Base-by-base conservation (phyloP, 2,113 vertebrate species). In the Cichladusa arquata region DNA sequence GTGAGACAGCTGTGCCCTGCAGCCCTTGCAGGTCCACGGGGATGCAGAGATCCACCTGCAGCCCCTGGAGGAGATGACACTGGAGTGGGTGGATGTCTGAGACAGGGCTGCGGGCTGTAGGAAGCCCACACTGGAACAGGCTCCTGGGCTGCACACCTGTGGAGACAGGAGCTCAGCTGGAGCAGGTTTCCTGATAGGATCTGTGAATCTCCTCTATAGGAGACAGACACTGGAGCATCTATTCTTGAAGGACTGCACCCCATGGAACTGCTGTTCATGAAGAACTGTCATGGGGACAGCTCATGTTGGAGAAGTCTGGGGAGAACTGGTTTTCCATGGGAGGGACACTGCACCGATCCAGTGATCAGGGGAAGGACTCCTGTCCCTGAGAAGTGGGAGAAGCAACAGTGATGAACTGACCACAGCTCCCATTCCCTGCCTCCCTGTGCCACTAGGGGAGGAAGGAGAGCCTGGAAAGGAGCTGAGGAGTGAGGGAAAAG, bases 331-430 rank as follows among this genome's bases (percentile, higher is more conserved):
- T 31, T 42, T 25, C 66, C 25, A 12, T 18, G 14, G 24, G 85
- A 56, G 17, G 14, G 20, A 56, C 8, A 3, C 22, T 40, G 50
- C 48, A 64, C 29, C 31, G 57, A 17, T 36, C 6, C 56, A 83
- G 66, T 3, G 48, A 62, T 24, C 12, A 47, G 40, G 3, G 33
- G 29, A 20, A 70, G 19, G 29, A 40, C 25, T 40, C 56, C 50
- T 56, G 16, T 31, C 38, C 45, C 45, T 14, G 12, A 60, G 38
- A 9, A 33, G 26, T 4, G 14, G 47, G 22, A 67, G 11, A 60
- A 69, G 19, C 11, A 14, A 25, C 0, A 0, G 8, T 13, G 47
- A 62, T 40, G 48, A 62, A n/a, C 47, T n/a, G 65, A 70, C 23
- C 25, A 70, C 25, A 48, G 11, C 3, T 7, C 19, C 24, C 25